Percentiles rank a stretch among this genome's conserved stretches.
These are phyloP conservation scores for Apis laboriosa DNA, from an alignment of 1,140 invertebrate genomes.

Conservation along the genomic window DNA sequence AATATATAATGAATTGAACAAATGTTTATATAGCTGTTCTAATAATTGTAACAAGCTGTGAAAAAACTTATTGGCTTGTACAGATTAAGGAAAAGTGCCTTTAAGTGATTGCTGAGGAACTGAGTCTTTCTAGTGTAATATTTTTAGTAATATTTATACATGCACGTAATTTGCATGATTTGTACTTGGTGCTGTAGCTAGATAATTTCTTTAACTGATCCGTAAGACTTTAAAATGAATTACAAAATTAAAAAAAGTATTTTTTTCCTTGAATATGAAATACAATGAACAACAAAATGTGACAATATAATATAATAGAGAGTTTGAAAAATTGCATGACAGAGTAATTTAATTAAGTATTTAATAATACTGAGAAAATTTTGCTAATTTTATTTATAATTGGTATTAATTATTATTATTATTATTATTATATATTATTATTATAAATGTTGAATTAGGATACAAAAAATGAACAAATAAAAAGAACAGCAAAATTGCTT, in stretches of 20 bases:
- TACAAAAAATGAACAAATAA: not conserved
- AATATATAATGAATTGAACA: not conserved
- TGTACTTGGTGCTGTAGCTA: constrained; percentile 41
- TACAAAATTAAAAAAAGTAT: not conserved
- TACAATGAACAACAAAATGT: not conserved
- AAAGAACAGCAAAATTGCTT: not conserved
- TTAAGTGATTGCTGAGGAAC: not conserved
- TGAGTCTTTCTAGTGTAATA: constrained; percentile 7
- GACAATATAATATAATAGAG: not conserved
- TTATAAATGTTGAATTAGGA: not conserved
- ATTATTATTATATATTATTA: not conserved
- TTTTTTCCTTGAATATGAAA: no score
- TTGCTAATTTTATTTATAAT: not conserved
- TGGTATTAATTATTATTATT: not conserved
- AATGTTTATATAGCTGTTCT: not conserved
- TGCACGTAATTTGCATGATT: constrained; percentile 50
- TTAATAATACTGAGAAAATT: not conserved
- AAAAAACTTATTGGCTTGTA: not conserved
- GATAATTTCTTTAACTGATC: not conserved
- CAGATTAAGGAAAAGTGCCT: constrained; percentile 25
- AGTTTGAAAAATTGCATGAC: constrained; percentile 15
- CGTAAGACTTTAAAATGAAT: not conserved
- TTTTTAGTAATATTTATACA: constrained; percentile 19
- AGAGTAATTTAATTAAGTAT: not conserved
- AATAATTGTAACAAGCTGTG: not conserved